These are phyloP conservation scores for Theonella swinhoei DNA, from an alignment of 37 sponge, comb jelly and placozoan genomes.

Conservation along the genomic window DNA sequence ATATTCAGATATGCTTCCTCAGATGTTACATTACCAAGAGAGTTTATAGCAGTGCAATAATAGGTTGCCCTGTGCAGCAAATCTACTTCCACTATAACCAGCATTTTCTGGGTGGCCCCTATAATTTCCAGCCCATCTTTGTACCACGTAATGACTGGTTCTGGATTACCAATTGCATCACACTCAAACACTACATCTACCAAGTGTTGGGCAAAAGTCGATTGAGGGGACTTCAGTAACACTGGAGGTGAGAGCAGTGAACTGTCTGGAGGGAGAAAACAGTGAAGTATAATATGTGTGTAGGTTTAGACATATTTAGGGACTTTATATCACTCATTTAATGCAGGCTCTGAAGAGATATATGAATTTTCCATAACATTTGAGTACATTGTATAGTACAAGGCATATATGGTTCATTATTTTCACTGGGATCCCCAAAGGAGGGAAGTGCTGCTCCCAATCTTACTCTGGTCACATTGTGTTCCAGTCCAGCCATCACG, in stretches of 20 bases:
- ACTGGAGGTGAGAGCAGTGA: not conserved
- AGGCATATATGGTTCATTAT: no score
- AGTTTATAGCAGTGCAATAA: constrained; percentile 26
- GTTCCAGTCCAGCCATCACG: constrained; percentile 8
- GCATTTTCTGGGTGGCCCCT: not conserved
- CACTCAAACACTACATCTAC: constrained; percentile 7
- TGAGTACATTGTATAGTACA: no score
- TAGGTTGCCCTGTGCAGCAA: constrained; percentile 22
- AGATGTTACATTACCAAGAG: not conserved
- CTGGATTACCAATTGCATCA: constrained; percentile 25
- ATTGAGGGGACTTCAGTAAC: not conserved
- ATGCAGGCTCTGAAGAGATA: no score
- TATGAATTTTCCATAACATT: no score
- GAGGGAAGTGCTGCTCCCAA: no score
- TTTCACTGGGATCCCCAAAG: no score
- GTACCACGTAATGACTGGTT: constrained; percentile 52
- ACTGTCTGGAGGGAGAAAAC: not conserved
- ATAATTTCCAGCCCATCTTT: constrained; percentile 21
- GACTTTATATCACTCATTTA: no score
- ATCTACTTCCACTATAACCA: constrained; percentile 22
- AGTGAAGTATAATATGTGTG: no score
- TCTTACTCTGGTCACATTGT: constrained; percentile 34
- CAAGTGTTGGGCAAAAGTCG: not conserved
- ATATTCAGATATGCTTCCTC: constrained; percentile 23
- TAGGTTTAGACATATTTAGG: no score